phyloP scores from a whole-genome alignment of 30 jellyfish, hydroid and myxozoan species.

The Sanderia malayensis region DNA sequence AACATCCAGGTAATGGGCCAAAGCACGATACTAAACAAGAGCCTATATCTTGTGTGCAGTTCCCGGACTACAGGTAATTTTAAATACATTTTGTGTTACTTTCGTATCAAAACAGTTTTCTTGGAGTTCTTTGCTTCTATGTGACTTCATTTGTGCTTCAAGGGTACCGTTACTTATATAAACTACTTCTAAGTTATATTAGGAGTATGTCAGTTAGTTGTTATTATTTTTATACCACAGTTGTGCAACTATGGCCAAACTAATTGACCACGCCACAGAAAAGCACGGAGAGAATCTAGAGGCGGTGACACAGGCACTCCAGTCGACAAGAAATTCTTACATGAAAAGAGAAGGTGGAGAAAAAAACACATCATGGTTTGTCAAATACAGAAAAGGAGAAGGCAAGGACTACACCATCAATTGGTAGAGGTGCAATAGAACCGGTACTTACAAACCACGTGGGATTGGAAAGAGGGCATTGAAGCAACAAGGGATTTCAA shows the following conservation, averaged over 20 bases:
- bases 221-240: not conserved
- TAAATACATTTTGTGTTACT: not conserved
- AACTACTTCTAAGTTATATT: not conserved
- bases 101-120: not conserved
- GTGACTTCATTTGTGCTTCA: not conserved
- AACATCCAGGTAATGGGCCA: not conserved
- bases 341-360: not conserved
- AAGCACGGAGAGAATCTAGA: not conserved
- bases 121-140: not conserved
- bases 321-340: not conserved
- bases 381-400: too few relatives aligned
- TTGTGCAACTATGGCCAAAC: not conserved
- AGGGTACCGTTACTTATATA: not conserved
- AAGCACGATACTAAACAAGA: not conserved
- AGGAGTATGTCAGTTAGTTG: not conserved
- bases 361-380: not conserved
- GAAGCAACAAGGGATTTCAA: too few relatives aligned
- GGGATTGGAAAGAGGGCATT: too few relatives aligned
- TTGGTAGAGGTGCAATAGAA: too few relatives aligned
- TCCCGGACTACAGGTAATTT: not conserved
- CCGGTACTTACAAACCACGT: too few relatives aligned
- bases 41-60: not conserved
- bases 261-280: not conserved
- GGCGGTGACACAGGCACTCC: not conserved
- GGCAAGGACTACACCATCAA: too few relatives aligned